Base-by-base conservation (phyloP, 2,113 vertebrate species). In the Dasyurus viverrinus region DNA sequence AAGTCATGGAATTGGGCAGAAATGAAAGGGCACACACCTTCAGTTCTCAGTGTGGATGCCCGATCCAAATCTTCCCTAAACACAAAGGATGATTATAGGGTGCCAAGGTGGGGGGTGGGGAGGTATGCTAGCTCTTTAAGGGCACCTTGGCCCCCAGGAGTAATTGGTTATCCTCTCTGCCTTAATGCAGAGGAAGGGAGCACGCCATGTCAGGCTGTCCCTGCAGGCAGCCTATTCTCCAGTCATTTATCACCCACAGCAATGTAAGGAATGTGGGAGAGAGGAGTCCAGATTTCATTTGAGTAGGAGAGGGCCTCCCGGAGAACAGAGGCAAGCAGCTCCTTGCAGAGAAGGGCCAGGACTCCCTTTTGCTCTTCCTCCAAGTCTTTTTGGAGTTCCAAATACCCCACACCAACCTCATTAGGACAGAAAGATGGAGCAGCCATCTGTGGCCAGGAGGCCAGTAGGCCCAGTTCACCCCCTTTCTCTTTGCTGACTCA, bases 201-300 rank as follows among this genome's bases (percentile, higher is more conserved):
- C 93, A 92, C 50, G 7, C 94, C 55, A 2, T 27, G 84, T 92
- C n/a, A n/a, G 90, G 52, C 46, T 53, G 95, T 96, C 95, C 98
- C 97, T 3, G 23, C 94, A 96, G 97, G 96, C 97, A 98, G 96
- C 96, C 91, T 92, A 97, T 12, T 94, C 97, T 95, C 53, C 55
- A 54, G 97, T 96, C 95, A 92, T 98, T 97, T 96, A 97, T 98
- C 98, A 98, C 95, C 53, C 52, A 95, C 89, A 97, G 97, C 96
- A 97, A 98, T 98, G 96, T 10, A 2, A 98, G 95, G 98, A 98
- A 98, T 98, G 97, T 92, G 93, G 96, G 96, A 97, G 97, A 93
- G 95, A 96, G 60, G 96, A 97, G 96, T 97, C 95, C 93, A 2
- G 90, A 95, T 89, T 60, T 57, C 97, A 96, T 96, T 97, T 93